Evolutionary conservation across 2,797 vertebrate genomes (phyloP).

Genomic region (Molothrus ater): DNA sequence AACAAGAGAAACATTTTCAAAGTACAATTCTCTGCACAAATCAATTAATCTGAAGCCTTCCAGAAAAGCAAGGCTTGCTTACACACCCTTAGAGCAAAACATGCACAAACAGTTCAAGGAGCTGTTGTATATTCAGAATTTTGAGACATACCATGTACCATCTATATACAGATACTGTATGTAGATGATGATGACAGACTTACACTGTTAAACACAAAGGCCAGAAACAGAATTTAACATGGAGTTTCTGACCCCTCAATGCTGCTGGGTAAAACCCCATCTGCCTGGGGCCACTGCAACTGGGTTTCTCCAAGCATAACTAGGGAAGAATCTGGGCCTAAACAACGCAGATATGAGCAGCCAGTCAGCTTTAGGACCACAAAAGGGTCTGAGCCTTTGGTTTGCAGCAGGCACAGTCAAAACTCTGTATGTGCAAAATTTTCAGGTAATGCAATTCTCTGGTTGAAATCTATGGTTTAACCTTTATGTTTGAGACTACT

Average conservation of each 20-base stretch:
- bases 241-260: not conserved
- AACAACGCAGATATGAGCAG: not conserved
- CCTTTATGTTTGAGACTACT: not conserved
- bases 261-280: not conserved
- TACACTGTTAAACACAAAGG: not conserved
- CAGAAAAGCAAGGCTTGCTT: conserved; percentile 1
- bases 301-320: not conserved
- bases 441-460: not conserved
- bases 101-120: not conserved
- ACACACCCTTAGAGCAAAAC: not conserved
- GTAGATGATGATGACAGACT: not conserved
- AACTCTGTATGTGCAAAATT: not conserved
- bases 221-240: not conserved
- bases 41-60: conserved; percentile 6
- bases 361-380: not conserved
- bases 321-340: not conserved
- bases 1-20: conserved; percentile 4
- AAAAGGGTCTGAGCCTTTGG: not conserved
- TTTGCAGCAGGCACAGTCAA: not conserved
- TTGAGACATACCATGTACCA: not conserved
- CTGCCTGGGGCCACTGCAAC: not conserved
- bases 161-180: not conserved
- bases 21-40: not conserved
- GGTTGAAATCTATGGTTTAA: not conserved
- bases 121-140: not conserved